These are phyloP conservation scores for Molossus molossus DNA, from an alignment of 2,797 vertebrate species.

Conservation along the genomic window DNA sequence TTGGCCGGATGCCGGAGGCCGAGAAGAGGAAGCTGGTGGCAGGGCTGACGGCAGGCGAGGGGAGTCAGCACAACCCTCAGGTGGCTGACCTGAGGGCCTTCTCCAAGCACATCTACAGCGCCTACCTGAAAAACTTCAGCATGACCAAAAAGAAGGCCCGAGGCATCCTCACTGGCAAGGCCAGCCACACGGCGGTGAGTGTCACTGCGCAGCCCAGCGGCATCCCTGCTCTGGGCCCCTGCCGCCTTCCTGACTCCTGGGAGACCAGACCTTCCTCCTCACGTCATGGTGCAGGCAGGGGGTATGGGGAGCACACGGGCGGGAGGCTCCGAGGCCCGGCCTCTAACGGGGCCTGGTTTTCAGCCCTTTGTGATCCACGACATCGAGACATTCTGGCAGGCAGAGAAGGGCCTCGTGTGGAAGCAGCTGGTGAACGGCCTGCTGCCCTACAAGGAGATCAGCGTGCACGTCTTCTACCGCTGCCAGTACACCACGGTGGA, in stretches of 20 bases:
- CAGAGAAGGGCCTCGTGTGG: constrained; percentile 98
- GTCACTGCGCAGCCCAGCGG: neutral
- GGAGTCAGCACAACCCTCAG: constrained; percentile 92
- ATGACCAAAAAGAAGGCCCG: constrained; percentile 99
- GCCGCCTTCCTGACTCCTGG: neutral
- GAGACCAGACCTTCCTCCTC: neutral
- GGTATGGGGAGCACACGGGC: neutral
- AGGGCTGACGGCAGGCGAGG: constrained; percentile 94
- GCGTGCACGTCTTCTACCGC: constrained; percentile 98
- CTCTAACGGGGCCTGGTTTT: constrained; percentile 73
- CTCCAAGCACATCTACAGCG: constrained; percentile 97
- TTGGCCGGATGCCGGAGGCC: constrained; percentile 98
- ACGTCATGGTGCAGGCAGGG: neutral
- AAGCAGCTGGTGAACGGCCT: constrained; percentile 96
- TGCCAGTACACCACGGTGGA: constrained; percentile 99
- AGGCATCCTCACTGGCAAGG: constrained; percentile 97
- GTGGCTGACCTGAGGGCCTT: constrained; percentile 96
- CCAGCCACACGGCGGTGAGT: constrained; percentile 96
- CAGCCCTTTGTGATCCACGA: constrained; percentile 99
- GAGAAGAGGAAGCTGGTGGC: constrained; percentile 99
- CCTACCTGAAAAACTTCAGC: constrained; percentile 98
- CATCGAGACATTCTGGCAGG: constrained; percentile 98
- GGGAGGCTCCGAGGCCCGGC: neutral
- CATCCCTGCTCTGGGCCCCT: neutral
- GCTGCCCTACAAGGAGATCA: constrained; percentile 97